These are phyloP conservation scores for Macropis europaea DNA, from an alignment of 2,888 invertebrate species.

Conservation along the genomic window DNA sequence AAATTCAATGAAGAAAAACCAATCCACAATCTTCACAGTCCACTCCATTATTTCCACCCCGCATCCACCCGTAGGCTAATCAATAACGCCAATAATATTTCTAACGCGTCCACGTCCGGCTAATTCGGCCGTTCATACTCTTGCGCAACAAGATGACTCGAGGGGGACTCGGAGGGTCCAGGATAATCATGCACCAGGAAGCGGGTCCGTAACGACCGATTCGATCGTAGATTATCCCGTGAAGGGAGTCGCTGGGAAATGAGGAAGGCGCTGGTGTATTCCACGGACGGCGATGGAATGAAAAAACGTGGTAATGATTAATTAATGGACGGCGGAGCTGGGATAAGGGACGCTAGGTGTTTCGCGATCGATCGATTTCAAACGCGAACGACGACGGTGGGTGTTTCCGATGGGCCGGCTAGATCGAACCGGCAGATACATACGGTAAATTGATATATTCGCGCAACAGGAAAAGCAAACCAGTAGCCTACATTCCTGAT, in stretches of 20 bases:
- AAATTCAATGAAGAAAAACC: too few species aligned
- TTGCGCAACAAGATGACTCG: too few species aligned
- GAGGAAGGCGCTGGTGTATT: constrained; percentile 4
- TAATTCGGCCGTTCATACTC: too few species aligned
- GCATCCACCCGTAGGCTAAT: too few species aligned
- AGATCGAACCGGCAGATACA: constrained; percentile 39
- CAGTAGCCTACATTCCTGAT: constrained; percentile 55
- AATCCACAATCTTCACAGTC: too few species aligned
- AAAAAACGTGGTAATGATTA: constrained; percentile 29
- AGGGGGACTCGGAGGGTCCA: constrained; percentile 19
- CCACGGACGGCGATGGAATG: too few species aligned
- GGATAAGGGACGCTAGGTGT: neutral
- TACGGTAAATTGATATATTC: constrained; percentile 56
- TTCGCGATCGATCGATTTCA: constrained; percentile 36
- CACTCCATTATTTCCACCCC: too few species aligned
- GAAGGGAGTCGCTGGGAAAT: constrained; percentile 17
- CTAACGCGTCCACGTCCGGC: too few species aligned
- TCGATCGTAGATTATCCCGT: constrained; percentile 44
- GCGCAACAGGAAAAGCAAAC: constrained; percentile 50
- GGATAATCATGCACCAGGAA: constrained; percentile 39
- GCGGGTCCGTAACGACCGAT: constrained; percentile 38
- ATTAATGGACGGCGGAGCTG: constrained; percentile 19
- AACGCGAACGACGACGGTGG: constrained; percentile 30
- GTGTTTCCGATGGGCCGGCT: constrained; percentile 29
- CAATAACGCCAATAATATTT: too few species aligned